A percentile compares a stretch with the other conserved stretches of the same genome.
Conservation (phyloP, 2,113 vertebrate species). For the Megalops atlanticus region DNA sequence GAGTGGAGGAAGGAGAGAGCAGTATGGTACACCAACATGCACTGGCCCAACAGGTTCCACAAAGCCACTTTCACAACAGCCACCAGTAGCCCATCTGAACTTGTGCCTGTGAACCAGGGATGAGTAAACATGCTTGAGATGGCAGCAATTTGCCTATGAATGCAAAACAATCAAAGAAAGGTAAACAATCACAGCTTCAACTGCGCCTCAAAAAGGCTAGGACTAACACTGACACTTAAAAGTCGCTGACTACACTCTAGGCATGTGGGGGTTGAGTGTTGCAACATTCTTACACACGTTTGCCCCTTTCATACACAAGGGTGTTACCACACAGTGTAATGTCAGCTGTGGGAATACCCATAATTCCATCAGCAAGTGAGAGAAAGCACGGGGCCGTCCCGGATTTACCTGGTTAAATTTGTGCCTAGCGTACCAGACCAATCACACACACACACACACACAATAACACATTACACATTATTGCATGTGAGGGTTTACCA, state of each 20-base stretch:
- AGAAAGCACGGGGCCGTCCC: neutral
- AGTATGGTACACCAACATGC: no score
- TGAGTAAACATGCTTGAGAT: neutral
- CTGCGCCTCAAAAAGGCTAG: neutral
- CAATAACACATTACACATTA: slow-evolving; percentile 55
- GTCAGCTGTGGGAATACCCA: neutral
- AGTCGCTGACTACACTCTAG: slow-evolving; percentile 31
- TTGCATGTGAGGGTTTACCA: slow-evolving; percentile 60
- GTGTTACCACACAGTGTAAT: neutral
- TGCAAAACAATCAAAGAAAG: neutral
- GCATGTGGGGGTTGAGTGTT: slow-evolving; percentile 28
- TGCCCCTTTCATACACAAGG: neutral
- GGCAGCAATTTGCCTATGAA: neutral
- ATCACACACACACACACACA: slow-evolving; percentile 11
- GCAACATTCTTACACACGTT: neutral
- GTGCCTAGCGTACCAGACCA: neutral
- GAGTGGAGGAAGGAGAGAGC: no score
- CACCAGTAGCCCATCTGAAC: neutral
- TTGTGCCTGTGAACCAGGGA: neutral
- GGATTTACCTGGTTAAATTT: neutral
- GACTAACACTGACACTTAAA: slow-evolving; percentile 23
- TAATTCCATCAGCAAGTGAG: slow-evolving; percentile 3
- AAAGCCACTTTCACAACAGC: no score
- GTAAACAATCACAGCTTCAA: neutral
- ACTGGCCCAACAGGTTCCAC: no score